Base-by-base conservation (phyloP, 2,888 invertebrate genomes). In the Incurvaria masculella region DNA sequence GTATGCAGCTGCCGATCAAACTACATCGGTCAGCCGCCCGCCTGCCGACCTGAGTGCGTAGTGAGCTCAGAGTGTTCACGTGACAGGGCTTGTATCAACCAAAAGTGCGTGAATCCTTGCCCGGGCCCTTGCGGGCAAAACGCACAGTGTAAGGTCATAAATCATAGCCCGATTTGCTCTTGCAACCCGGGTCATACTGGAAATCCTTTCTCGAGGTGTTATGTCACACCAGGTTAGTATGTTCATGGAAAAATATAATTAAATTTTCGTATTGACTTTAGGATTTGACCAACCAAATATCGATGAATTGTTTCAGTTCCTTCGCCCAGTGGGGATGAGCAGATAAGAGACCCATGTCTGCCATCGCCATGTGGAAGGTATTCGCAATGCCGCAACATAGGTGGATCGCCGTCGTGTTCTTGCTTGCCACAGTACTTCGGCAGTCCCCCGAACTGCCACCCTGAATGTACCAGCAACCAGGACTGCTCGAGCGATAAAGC, bases 81-180 rank as follows among this genome's bases (percentile, higher is more conserved):
- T 43, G 75, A 82, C 49, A 82, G 79, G 61, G 83, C 87, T 17
- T 88, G 88, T 61, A 64, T 85, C 42, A 85, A 85, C 60, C 83
- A 84, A 59, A 87, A 86, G 68, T 89, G 89, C 64, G 63, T 78
- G 3, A 84, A 88, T 62, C 89, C 89, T 46, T 90, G 89, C 56
- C 82, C 83, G 20, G 86, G 85, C 26, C 80, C 85, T 18, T 91
- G 89, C 62, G 89, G 89, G 14, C 72, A 83, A 54, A 84, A 84
- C 59, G 80, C 89, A 26, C 79, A 83, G 52, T 90, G 90, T 62
- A 80, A 84, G 61, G 87, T 88, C 6, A 82, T 85, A 51, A 86
- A 87, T 62, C 87, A 87, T 61, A 86, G 84, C 61, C 85, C 87
- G 2, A 85, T 87, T 55, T 87, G 87, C 60, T 84, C 81, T 57